Conservation (phyloP, 2,888 invertebrate genomes). For the Mesorhabditis belari region DNA sequence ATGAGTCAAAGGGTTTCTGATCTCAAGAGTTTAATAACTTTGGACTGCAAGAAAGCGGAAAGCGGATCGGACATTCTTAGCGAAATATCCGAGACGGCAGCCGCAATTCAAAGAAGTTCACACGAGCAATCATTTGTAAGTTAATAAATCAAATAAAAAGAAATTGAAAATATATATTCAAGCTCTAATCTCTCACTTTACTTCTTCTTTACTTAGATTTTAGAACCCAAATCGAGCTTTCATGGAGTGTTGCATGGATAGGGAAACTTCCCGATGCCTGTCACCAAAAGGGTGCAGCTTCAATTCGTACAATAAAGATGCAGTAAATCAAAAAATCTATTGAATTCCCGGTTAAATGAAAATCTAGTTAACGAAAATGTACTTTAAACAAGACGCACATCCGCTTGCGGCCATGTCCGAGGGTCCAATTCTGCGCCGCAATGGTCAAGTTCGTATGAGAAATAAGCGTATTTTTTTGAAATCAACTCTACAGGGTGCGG, state of each 20-base stretch:
- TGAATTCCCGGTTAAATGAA: background rate
- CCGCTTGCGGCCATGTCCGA: slow-evolving; percentile 47
- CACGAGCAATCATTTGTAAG: background rate
- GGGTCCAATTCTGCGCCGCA: slow-evolving; percentile 47
- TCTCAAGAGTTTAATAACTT: background rate
- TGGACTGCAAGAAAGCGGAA: background rate
- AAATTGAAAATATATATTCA: too few relatives aligned
- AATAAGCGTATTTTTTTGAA: too few relatives aligned
- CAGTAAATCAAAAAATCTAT: slow-evolving; percentile 10
- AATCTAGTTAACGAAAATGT: slow-evolving; percentile 33
- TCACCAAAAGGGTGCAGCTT: slow-evolving; percentile 42
- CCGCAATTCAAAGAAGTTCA: slow-evolving; percentile 7
- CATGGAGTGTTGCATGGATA: slow-evolving; percentile 47
- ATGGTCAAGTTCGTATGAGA: slow-evolving; percentile 26
- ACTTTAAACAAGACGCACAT: slow-evolving; percentile 48
- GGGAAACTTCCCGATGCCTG: slow-evolving; percentile 48
- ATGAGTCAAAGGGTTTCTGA: background rate
- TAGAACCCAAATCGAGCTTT: slow-evolving; percentile 47
- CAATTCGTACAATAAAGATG: slow-evolving; percentile 36
- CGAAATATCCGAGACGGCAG: background rate
- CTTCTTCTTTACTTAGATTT: too few relatives aligned
- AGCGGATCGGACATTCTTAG: background rate
- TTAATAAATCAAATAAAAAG: background rate
- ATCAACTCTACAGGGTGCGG: too few relatives aligned
- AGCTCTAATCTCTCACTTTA: too few relatives aligned